phyloP scores from a whole-genome alignment of 1,140 invertebrate genomes.

The Chlorops oryzae region DNA sequence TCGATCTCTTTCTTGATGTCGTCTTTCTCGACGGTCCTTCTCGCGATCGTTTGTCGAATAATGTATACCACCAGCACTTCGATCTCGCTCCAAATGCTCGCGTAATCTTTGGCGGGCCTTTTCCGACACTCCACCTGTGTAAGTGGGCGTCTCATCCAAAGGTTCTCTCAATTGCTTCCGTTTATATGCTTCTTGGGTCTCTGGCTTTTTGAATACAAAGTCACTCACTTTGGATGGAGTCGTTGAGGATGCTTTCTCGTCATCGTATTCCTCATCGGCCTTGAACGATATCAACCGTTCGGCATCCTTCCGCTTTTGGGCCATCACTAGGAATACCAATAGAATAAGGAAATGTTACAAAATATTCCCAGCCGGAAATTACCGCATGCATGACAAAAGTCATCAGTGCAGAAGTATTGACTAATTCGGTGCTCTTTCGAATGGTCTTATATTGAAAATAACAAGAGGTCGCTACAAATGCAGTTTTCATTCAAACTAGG shows the following conservation, averaged over 20 bases:
- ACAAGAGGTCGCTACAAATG: too few species aligned
- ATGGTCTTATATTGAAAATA: too few species aligned
- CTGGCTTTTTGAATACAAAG: slow-evolving; percentile 37
- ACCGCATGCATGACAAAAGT: too few species aligned
- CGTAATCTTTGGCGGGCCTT: slow-evolving; percentile 68
- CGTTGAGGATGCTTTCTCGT: slow-evolving; percentile 42
- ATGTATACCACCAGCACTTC: slow-evolving; percentile 51
- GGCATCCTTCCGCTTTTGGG: slow-evolving; percentile 61
- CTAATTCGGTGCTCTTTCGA: too few species aligned
- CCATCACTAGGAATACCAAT: too few species aligned
- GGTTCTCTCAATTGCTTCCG: slow-evolving; percentile 68
- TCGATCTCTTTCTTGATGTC: slow-evolving; percentile 18
- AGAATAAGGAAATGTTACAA: too few species aligned
- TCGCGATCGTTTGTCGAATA: slow-evolving; percentile 54
- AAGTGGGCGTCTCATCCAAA: slow-evolving; percentile 83
- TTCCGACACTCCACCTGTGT: slow-evolving; percentile 83
- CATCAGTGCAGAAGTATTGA: too few species aligned
- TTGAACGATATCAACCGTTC: slow-evolving; percentile 61
- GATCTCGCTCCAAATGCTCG: slow-evolving; percentile 53
- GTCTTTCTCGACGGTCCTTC: slow-evolving; percentile 20
- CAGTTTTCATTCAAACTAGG: too few species aligned
- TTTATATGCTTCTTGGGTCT: slow-evolving; percentile 46
- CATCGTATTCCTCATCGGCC: slow-evolving; percentile 58
- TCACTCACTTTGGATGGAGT: slow-evolving; percentile 30
- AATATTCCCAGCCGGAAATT: too few species aligned